phyloP scores from a whole-genome alignment of 2,797 vertebrate species.

The Peromyscus melanophrys region DNA sequence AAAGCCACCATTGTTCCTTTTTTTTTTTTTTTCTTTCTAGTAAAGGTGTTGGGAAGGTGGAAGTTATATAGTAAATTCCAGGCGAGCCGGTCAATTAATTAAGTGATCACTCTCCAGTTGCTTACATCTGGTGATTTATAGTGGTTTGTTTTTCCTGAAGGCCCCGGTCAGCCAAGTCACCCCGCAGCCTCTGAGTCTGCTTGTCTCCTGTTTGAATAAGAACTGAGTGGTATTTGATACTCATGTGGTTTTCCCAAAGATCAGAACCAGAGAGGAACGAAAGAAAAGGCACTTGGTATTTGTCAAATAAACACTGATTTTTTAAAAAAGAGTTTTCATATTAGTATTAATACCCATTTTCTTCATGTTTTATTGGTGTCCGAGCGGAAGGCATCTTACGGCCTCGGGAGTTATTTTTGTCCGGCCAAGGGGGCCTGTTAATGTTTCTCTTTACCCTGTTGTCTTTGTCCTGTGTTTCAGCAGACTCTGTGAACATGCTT shows the following conservation, averaged over 20 bases:
- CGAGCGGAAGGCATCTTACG: not conserved
- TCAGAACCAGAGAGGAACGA: constrained; percentile 87
- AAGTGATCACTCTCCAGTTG: constrained; percentile 95
- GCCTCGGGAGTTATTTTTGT: not conserved
- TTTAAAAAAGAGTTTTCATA: constrained; percentile 63
- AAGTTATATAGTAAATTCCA: constrained; percentile 92
- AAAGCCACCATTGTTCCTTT: constrained; percentile 39
- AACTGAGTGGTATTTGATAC: constrained; percentile 95
- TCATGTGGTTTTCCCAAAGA: constrained; percentile 89
- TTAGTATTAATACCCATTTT: constrained; percentile 61
- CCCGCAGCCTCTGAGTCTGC: constrained; percentile 95
- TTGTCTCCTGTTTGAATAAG: constrained; percentile 95
- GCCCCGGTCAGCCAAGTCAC: constrained; percentile 94
- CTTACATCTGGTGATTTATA: constrained; percentile 95
- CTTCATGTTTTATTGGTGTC: constrained; percentile 43
- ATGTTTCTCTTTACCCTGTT: not conserved
- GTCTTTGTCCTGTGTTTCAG: not conserved
- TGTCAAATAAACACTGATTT: constrained; percentile 83
- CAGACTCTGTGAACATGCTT: constrained; percentile 36
- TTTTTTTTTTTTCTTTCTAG: constrained; percentile 75
- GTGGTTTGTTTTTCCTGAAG: constrained; percentile 94
- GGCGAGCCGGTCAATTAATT: constrained; percentile 97
- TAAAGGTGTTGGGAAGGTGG: constrained; percentile 88
- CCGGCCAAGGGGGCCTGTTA: not conserved
- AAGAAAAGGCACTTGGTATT: constrained; percentile 86